Evolutionary conservation across 64 coral and sea anemone genomes (phyloP), one percentile per base, ranked within the genome.

Genomic region (Pachyseris speciosa): DNA sequence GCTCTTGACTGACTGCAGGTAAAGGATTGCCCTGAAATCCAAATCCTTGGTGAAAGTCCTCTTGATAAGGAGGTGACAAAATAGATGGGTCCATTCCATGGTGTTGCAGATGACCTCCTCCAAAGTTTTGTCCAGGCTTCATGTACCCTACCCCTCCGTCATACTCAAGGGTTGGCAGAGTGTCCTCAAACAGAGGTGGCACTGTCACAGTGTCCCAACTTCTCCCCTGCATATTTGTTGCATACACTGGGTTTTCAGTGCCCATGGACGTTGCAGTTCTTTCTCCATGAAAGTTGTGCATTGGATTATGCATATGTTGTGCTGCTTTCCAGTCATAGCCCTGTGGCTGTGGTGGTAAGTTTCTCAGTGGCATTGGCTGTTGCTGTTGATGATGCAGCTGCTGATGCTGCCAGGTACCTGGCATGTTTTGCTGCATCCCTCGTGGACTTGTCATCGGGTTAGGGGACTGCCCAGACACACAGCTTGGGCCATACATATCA

Each of bases 151-250:
- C 44, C 26, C 47, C 72, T 47, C 51, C 24, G 15, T 83, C 84
- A 75, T 51, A 81, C 50, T 84, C 81, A 28, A 97, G 66, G 19
- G 84, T 64, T 26, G 95, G 86, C 58, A 97, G 34, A 53, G 86
- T 97, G 70, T 97, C 95, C 37, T 97, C 95, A 74, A 97, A 97
- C n/a, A 30, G 37, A 31, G 90, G 95, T 5, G 91, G 94, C 9
- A 93, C 87, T 31, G 78, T 27, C 15, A 57, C 50, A 11, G 45
- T 55, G 42, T 75, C 90, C 20, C 86, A 86, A 6, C 27, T 78
- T 12, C 65, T 39, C 39, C 67, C 72, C 29, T 81, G 69, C 95
- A 91, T 94, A 25, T 78, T 64, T 27, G 80, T 83, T 8, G 67
- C 91, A 69, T 86, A 86, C 1, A 85, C 63, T 55, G 58, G 37